Evolutionary conservation across 2,113 vertebrate genomes (phyloP), one percentile per base, ranked within the genome.

Genomic region (Ahaetulla prasina): DNA sequence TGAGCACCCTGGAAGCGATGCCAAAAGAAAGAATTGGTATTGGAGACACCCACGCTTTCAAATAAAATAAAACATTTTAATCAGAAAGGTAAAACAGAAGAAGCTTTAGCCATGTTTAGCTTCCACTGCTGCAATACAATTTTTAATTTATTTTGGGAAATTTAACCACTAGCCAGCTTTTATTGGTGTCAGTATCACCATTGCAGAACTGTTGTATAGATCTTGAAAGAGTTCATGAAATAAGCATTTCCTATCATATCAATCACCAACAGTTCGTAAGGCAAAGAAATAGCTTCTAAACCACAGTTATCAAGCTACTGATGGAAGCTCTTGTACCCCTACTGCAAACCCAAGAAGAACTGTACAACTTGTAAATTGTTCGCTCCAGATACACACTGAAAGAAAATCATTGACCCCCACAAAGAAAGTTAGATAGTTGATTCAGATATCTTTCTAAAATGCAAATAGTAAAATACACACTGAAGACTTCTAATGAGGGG

Each of bases 351-450:
- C 92, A 96, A 95, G 53, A 47, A 50, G 63, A 85, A 94, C 92
- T 93, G 87, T 85, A 91, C 68, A 87, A 20, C 86, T 88, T 89
- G 85, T 92, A 53, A 93, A 35, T 60, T 92, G 89, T 93, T 88
- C 95, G 91, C 94, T 47, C 50, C 74, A 90, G 8, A 50, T 92
- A 84, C 84, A 54, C 91, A 90, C 47, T 94, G 25, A 93, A 94
- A 91, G 87, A 91, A 91, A 91, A 93, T 20, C 93, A 87, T 49
- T 93, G 95, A 95, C 95, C 92, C 92, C 84, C 94, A 57, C 85
- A 63, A 91, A 92, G 92, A 96, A 93, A 96, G 54, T 92, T 86
- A 80, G 16, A 54, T 92, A 63, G 95, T 95, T 96, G 18, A 91
- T 94, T 97, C 96, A 93, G 95, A 93, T 94, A 92, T 63, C 45